Conservation (phyloP, 2,888 invertebrate genomes). For the Tetragonisca angustula region DNA sequence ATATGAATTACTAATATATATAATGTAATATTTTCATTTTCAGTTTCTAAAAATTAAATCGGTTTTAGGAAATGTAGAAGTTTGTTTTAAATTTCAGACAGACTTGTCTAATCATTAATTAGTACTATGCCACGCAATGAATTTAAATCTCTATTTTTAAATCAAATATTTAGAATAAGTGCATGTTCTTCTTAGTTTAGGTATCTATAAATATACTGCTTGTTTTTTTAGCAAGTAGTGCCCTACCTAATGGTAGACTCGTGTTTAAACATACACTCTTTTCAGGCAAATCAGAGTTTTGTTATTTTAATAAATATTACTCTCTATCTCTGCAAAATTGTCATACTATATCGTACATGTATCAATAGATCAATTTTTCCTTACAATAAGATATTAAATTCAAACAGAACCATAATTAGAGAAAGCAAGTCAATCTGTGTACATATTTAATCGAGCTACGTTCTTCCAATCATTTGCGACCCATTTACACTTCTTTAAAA, state of each 20-base stretch:
- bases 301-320: neutral
- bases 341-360: too few relatives aligned
- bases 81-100: neutral
- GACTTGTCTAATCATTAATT: neutral
- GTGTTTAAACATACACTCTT: neutral
- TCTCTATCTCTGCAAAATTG: too few relatives aligned
- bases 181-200: constrained; percentile 2
- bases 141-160: constrained; percentile 13
- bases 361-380: too few relatives aligned
- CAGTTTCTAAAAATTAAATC: neutral
- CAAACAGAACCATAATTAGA: too few relatives aligned
- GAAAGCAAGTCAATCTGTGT: too few relatives aligned
- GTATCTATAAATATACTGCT: constrained; percentile 12
- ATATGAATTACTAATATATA: neutral
- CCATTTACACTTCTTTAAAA: too few relatives aligned
- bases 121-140: neutral
- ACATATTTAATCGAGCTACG: too few relatives aligned
- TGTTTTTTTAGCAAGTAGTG: constrained; percentile 3
- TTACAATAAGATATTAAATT: too few relatives aligned
- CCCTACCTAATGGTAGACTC: neutral
- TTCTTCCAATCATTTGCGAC: too few relatives aligned
- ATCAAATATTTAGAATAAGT: constrained; percentile 20
- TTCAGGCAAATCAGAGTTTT: neutral
- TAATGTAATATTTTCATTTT: neutral
- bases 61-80: neutral